Base-by-base conservation (phyloP, 92 coral and sea anemone species). In the Montipora capitata region DNA sequence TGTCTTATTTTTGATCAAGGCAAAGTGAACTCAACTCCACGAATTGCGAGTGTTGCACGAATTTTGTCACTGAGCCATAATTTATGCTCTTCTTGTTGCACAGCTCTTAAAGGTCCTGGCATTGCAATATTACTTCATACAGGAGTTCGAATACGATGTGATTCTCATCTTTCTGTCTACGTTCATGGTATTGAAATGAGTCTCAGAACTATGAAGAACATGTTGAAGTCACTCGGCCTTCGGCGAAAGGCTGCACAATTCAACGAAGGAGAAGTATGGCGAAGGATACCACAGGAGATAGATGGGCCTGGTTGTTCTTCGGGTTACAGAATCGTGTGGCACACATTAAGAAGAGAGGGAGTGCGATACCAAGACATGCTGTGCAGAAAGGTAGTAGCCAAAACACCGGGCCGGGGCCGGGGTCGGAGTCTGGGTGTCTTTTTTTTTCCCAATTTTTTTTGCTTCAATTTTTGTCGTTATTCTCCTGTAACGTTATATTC, bases 281-380 rank as follows among this genome's bases (percentile, higher is more conserved):
- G 63, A 43, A 81, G 92, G 62, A 91, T 91, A 78, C 86, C 49
- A 64, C 90, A 67, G 64, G 94, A 90, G 86, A 38, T 90, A 18
- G 90, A 85, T 79, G 94, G 94, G 38, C 81, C 93, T 43, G 93
- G 86, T 52, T 85, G 91, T 79, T 44, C 0, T 5, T 44, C 40
- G 3, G 91, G 87, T 42, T 91, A 91, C 84, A 80, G 94, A 77
- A 87, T 85, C 69, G 76, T 87, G 59, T 87, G 91, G 94, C 94
- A 91, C 86, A 91, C 88, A 40, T 82, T 86, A 62, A 78, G 94
- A 35, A 80, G 85, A 40, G 91, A 86, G 72, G 87, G 90, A 80
- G 69, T 67, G 40, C 58, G n/a, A 77, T 86, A 18, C 91, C 94
- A 71, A 91, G 94, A 49, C 90, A 87, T 74, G 77, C 62, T 12